These are phyloP conservation scores for Spisula subtruncata DNA, from an alignment of 2,888 invertebrate species.

Conservation along the genomic window DNA sequence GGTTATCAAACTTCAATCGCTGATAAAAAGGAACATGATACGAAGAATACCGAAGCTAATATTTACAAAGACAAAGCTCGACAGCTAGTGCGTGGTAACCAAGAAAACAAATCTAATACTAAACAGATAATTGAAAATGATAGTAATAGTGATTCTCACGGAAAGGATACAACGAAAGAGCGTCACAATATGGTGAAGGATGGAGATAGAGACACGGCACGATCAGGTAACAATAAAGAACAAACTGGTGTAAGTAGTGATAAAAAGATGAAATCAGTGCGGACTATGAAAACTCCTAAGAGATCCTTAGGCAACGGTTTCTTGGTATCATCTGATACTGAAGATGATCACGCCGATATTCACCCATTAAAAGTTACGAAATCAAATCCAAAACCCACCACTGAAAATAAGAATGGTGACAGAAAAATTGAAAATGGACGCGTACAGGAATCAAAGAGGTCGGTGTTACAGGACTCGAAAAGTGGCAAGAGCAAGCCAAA, in stretches of 20 bases:
- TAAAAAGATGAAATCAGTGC: background rate
- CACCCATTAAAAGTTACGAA: background rate
- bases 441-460: background rate
- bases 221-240: background rate
- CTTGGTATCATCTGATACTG: slow-evolving; percentile 47
- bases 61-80: background rate
- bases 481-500: background rate
- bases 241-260: background rate
- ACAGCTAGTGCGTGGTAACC: background rate
- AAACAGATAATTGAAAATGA: background rate
- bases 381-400: background rate
- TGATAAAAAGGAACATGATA: background rate
- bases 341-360: background rate
- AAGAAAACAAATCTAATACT: background rate
- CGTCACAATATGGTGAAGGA: background rate
- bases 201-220: background rate
- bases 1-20: background rate
- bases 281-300: slow-evolving; percentile 32
- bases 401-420: too few relatives aligned
- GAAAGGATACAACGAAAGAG: background rate
- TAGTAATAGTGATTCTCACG: background rate
- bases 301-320: slow-evolving; percentile 59
- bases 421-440: background rate
- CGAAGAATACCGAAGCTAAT: background rate
- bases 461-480: background rate